A percentile compares a stretch with the other conserved stretches of the same genome.
Conservation (phyloP, 2,797 vertebrate genomes). For the Sebastes diaconus region DNA sequence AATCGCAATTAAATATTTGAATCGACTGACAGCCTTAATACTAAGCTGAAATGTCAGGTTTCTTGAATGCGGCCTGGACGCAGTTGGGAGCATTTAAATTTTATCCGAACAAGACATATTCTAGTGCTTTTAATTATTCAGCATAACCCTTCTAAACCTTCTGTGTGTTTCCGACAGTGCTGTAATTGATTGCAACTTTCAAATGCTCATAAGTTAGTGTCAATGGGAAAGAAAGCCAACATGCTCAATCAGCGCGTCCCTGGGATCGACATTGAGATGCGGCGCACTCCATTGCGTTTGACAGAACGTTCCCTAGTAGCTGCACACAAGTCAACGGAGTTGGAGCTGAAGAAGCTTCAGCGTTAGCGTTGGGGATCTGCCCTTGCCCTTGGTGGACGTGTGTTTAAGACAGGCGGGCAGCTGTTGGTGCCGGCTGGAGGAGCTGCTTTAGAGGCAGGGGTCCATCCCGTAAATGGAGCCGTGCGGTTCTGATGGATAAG, state of each 20-base stretch:
- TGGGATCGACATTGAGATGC: constrained; percentile 50
- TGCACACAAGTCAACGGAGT: constrained; percentile 42
- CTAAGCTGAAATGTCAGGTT: background rate
- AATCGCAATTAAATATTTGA: no score
- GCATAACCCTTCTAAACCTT: constrained; percentile 4
- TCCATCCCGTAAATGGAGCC: constrained; percentile 76
- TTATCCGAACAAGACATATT: background rate
- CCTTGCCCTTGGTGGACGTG: constrained; percentile 76
- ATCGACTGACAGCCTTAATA: no score
- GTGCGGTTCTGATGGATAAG: constrained; percentile 80
- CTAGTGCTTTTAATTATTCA: constrained; percentile 33
- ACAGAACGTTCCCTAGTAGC: constrained; percentile 47
- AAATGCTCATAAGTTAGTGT: constrained; percentile 51
- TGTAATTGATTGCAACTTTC: constrained; percentile 48
- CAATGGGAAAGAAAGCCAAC: constrained; percentile 47
- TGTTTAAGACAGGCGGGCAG: constrained; percentile 77
- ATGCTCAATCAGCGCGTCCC: constrained; percentile 50
- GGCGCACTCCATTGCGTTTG: constrained; percentile 45
- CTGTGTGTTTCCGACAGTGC: constrained; percentile 17
- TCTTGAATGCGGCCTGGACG: background rate
- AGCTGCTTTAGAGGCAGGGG: constrained; percentile 76
- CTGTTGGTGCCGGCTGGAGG: constrained; percentile 76
- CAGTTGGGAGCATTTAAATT: background rate
- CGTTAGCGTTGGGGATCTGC: constrained; percentile 60
- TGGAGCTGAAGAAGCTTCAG: constrained; percentile 40